Base-by-base conservation (phyloP, 2,797 vertebrate genomes). In the Crocodylus rhombifer region DNA sequence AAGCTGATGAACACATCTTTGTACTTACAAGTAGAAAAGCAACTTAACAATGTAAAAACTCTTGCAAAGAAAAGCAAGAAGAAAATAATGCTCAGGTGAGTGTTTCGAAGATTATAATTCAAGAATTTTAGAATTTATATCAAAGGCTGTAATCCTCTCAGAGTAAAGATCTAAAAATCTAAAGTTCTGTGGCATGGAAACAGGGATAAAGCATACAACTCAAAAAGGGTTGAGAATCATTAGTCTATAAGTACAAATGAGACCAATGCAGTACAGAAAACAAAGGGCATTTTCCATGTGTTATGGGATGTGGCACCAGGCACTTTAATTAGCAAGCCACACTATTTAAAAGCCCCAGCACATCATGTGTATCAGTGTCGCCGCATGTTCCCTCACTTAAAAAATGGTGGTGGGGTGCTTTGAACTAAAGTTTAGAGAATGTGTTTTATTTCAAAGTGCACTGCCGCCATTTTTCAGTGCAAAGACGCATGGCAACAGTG, bases 51-150 rank as follows among this genome's bases (percentile, higher is more conserved):
- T 69, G 62, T 83, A 83, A 82, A 92, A 84, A 33, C 13, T 5
- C 23, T n/a, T 94, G 91, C 78, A 89, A 93, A 81, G 21, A 83
- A 67, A 96, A 79, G 60, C 82, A 82, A 60, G 51, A 94, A 42
- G 64, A 91, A 94, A 95, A 93, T 83, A 95, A 77, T 65, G 81
- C 33, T 95, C 94, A 86, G 10, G 61, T 64, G 77, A 89, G 58
- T 21, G 15, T 90, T 84, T 93, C 76, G 82, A 36, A n/a, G 28
- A 92, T 75, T 67, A 90, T 42, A 42, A 42, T 75, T 1, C 17
- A n/a, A 42, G 42, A 42, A 61, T 93, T 87, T 75, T 90, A 82
- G 84, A 2, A 69, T 79, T 93, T 56, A 42, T 89, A 14, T 77
- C 82, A 89, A 94, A 95, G 23, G 6, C 28, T 51, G 21, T 9